These are phyloP conservation scores for Nematopogon swammerdamellus DNA, from an alignment of 2,888 invertebrate species.

Conservation along the genomic window DNA sequence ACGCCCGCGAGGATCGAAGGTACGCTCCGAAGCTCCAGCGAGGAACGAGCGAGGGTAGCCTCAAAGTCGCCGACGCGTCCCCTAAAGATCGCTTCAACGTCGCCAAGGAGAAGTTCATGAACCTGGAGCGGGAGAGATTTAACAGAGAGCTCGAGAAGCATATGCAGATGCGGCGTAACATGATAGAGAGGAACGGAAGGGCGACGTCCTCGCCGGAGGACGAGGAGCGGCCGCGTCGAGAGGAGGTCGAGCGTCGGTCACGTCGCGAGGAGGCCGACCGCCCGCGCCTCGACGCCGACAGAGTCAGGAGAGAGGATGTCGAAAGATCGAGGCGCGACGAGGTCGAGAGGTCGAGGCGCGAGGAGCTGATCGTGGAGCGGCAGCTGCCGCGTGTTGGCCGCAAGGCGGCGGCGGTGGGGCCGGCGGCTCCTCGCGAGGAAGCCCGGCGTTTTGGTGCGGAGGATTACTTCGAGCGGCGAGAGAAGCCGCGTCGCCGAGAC, in stretches of 20 bases:
- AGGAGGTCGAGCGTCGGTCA: constrained; percentile 15
- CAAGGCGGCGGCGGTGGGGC: constrained; percentile 30
- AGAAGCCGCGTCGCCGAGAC: constrained; percentile 24
- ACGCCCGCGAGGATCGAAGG: constrained; percentile 3
- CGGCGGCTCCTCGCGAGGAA: neutral
- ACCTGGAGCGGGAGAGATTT: constrained; percentile 69
- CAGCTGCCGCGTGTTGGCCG: constrained; percentile 38
- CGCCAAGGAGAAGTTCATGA: constrained; percentile 81
- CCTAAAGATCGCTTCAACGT: constrained; percentile 81
- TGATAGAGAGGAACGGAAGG: constrained; percentile 49
- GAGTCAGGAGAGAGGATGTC: neutral
- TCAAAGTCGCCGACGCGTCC: constrained; percentile 44
- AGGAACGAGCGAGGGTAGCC: constrained; percentile 44
- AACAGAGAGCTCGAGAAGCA: constrained; percentile 54
- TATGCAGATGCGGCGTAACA: constrained; percentile 48
- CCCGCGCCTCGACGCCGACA: neutral
- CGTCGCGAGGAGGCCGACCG: constrained; percentile 13
- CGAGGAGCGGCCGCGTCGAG: constrained; percentile 18
- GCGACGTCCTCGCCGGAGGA: constrained; percentile 54
- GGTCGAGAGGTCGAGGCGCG: constrained; percentile 23
- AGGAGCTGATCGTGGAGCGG: neutral
- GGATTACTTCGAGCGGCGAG: constrained; percentile 39
- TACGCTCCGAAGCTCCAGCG: constrained; percentile 21
- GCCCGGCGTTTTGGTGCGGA: constrained; percentile 35
- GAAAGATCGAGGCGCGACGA: constrained; percentile 25